These are phyloP conservation scores for Clanis bilineata DNA, from an alignment of 2,888 invertebrate species.

Conservation along the genomic window DNA sequence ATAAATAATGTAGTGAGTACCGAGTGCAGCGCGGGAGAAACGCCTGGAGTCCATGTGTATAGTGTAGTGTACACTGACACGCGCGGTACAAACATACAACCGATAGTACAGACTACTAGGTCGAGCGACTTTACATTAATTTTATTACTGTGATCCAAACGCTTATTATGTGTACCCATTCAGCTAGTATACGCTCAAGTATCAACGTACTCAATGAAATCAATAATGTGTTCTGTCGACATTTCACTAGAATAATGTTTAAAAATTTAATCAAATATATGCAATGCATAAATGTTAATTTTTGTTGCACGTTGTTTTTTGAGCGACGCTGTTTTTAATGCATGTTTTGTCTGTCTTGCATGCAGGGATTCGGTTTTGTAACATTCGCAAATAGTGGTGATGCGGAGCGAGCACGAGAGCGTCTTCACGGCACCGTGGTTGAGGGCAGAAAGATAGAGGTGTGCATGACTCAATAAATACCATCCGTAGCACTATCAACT, in stretches of 20 bases:
- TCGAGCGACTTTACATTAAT: conserved; percentile 66
- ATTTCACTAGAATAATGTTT: conserved; percentile 75
- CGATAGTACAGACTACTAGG: conserved; percentile 71
- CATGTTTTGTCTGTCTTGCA: conserved; percentile 98
- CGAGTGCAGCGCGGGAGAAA: conserved; percentile 55
- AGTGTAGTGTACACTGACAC: conserved; percentile 39
- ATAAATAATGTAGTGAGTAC: conserved; percentile 57
- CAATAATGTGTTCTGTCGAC: conserved; percentile 65
- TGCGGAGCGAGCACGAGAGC: conserved; percentile 99
- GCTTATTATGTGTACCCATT: conserved; percentile 81
- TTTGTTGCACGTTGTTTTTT: conserved; percentile 91
- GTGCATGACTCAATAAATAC: conserved; percentile 92
- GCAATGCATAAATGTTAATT: conserved; percentile 85
- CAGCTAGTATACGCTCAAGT: conserved; percentile 82
- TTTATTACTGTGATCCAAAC: conserved; percentile 74
- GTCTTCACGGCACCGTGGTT: conserved; percentile 99
- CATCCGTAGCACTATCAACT: conserved; percentile 84
- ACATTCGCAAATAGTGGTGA: conserved; percentile 99
- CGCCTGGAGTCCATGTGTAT: conserved; percentile 48
- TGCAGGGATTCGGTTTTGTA: conserved; percentile 99
- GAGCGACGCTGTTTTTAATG: conserved; percentile 92
- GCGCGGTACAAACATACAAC: conserved; percentile 61
- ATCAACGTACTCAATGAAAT: conserved; percentile 75
- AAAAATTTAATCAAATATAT: conserved; percentile 77
- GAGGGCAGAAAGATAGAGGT: conserved; percentile 99